A percentile compares a stretch with the other conserved stretches of the same genome.
Evolutionary conservation across 2,113 vertebrate species (phyloP).

Genomic region (Osmerus mordax): DNA sequence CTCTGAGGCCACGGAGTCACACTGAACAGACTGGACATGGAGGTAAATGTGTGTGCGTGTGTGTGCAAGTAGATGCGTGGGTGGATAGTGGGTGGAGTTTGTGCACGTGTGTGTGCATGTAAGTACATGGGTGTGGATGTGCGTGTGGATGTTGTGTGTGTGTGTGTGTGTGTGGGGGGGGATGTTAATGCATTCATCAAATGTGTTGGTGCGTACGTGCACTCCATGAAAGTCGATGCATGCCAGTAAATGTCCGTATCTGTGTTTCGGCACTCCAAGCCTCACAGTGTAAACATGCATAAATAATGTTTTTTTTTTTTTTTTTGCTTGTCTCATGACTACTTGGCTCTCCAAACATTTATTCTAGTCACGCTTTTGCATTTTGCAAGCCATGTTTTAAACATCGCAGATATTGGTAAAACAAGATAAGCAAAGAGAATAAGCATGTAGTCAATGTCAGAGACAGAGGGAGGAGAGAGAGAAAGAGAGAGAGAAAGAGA

Average conservation of each 20-base stretch:
- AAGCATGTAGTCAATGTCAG: not conserved
- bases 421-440: not conserved
- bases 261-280: not conserved
- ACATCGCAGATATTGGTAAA: not conserved
- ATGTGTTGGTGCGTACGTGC: too few relatives aligned
- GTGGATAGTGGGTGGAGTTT: not conserved
- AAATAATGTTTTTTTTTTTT: not conserved
- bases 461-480: not conserved
- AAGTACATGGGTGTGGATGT: too few relatives aligned
- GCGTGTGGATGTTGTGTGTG: not conserved
- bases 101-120: not conserved
- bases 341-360: not conserved
- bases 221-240: not conserved
- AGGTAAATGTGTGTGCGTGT: constrained; percentile 16
- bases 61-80: not conserved
- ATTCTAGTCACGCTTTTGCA: not conserved
- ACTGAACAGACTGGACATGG: constrained; percentile 63
- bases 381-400: not conserved
- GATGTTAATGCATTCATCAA: too few relatives aligned
- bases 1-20: constrained; percentile 56
- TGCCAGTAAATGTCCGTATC: not conserved
- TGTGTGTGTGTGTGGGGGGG: not conserved
- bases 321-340: not conserved
- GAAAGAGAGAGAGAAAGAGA: not conserved
- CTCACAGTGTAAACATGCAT: not conserved